Conservation (phyloP, 2,113 vertebrate genomes). For the Gallinago undulata region DNA sequence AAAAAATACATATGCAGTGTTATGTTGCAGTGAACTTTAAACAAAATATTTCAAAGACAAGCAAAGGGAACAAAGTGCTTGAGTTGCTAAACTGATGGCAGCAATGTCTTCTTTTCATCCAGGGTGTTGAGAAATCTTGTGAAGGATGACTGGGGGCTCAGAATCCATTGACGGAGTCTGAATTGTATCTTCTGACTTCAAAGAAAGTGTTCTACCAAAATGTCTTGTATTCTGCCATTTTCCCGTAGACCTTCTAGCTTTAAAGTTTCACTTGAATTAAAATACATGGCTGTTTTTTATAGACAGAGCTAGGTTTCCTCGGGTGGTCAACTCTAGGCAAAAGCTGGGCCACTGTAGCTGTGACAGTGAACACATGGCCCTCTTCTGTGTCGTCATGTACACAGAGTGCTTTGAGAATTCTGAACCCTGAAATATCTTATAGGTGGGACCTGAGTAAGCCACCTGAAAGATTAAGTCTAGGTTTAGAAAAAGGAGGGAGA, state of each 20-base stretch:
- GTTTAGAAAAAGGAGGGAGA: not conserved
- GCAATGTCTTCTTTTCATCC: not conserved
- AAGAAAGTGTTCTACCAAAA: not conserved
- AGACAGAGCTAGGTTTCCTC: not conserved
- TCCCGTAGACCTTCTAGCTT: not conserved
- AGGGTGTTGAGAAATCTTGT: not conserved
- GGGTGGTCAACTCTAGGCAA: not conserved
- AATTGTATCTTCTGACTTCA: not conserved
- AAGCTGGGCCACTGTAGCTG: not conserved
- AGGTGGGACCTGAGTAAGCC: not conserved
- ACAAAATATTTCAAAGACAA: not conserved
- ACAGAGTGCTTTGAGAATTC: not conserved
- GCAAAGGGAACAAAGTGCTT: not conserved
- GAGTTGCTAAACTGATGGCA: not conserved
- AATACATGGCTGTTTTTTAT: not conserved
- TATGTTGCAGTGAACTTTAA: slow-evolving; percentile 15
- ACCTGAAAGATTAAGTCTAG: not conserved
- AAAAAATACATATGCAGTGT: not conserved
- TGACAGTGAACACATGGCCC: not conserved
- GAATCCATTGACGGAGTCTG: not conserved
- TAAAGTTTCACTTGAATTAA: not conserved
- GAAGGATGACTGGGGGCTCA: not conserved
- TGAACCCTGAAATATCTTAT: not conserved
- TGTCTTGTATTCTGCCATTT: not conserved
- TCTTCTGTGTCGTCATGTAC: not conserved